phyloP scores from a whole-genome alignment of 2,113 vertebrate species.

The Macaca fascicularis region DNA sequence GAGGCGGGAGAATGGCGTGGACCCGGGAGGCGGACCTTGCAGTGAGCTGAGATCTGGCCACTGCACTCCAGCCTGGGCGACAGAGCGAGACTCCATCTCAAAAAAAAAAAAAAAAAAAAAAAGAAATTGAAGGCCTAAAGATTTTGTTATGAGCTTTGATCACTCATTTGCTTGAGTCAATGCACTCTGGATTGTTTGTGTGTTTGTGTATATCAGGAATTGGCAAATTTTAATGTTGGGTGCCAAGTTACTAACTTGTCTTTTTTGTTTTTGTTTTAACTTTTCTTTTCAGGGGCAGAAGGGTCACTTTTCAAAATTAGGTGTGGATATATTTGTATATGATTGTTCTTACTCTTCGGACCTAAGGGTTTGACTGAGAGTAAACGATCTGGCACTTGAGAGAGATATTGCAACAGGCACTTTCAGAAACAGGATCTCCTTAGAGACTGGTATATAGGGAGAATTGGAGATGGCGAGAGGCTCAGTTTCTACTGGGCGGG shows the following conservation, averaged over 20 bases:
- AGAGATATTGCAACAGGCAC: background rate
- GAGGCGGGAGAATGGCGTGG: no score
- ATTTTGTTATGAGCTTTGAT: background rate
- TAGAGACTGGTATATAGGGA: background rate
- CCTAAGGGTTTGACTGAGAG: background rate
- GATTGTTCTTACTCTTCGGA: background rate
- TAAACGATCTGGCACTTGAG: background rate
- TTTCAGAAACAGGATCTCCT: background rate
- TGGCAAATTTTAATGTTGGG: background rate
- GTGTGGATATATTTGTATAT: background rate
- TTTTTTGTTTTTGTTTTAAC: background rate
- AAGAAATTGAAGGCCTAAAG: background rate
- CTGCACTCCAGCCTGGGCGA: no score
- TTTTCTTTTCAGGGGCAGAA: background rate
- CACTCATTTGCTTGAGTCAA: background rate
- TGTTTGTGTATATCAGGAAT: background rate
- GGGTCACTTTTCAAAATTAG: background rate
- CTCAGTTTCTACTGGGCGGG: background rate
- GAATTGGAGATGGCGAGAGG: background rate
- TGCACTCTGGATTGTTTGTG: background rate
- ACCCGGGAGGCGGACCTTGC: no score
- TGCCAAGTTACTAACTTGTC: background rate
- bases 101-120: no score
- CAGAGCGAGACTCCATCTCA: no score
- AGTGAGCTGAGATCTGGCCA: no score